Evolutionary conservation across 2,113 vertebrate genomes (phyloP).

Genomic region (Nestor notabilis): DNA sequence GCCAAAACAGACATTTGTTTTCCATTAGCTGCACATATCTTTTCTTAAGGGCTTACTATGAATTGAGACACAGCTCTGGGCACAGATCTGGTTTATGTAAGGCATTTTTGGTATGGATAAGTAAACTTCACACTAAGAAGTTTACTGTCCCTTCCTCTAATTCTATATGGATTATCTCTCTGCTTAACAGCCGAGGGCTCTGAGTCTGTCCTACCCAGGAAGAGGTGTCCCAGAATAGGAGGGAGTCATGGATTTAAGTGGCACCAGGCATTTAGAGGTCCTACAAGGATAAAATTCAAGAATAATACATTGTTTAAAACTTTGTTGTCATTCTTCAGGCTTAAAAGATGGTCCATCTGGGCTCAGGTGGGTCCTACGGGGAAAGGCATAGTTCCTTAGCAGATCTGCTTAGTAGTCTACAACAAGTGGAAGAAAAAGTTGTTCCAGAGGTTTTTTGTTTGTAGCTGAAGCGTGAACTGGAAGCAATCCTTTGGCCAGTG

Average conservation of each 20-base stretch:
- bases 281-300: neutral
- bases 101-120: slow-evolving; percentile 31
- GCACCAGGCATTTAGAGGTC: neutral
- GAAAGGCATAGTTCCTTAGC: neutral
- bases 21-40: slow-evolving; percentile 61
- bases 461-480: neutral
- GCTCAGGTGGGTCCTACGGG: neutral
- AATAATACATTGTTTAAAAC: neutral
- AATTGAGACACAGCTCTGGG: neutral
- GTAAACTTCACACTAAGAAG: slow-evolving; percentile 18
- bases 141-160: neutral
- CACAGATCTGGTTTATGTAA: slow-evolving; percentile 50
- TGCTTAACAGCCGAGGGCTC: neutral
- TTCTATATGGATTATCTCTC: neutral
- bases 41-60: slow-evolving; percentile 49
- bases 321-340: neutral
- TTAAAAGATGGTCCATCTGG: neutral
- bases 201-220: neutral
- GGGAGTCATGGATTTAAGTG: neutral
- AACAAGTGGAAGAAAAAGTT: neutral
- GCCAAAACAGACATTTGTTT: slow-evolving; percentile 78
- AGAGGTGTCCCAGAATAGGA: neutral
- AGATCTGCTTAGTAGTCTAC: neutral
- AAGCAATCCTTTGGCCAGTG: neutral
- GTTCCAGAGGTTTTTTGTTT: neutral